Base-by-base conservation (phyloP, 2,888 invertebrate species). In the Drosophila macrospina region DNA sequence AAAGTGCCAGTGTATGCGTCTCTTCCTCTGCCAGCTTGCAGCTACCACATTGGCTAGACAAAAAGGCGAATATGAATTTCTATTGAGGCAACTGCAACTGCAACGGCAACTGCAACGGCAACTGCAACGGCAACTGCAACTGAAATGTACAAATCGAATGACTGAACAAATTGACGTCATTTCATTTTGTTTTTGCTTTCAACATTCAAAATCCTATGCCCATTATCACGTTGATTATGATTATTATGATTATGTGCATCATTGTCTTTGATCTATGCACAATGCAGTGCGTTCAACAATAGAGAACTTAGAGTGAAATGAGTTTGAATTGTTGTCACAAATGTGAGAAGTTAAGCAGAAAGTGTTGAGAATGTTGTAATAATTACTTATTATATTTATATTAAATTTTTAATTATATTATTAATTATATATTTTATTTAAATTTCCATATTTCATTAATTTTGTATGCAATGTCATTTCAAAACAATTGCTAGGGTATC, bases 111-210 rank as follows among this genome's bases (percentile, higher is more conserved):
- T 68, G 74, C 61, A 65, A 63, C 48, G n/a, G 44, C 28, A 36
- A 39, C 57, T 68, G 74, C 61, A 65, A 63, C 48, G n/a, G 44
- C 28, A 36, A 39, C 57, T 68, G 74, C 61, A 65, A 63, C 48
- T 61, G 61, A 69, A 69, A 62, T 69, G 62, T 42, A 37, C 39
- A 32, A 68, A 57, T 41, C 63, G 68, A 68, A 63, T 68, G 63
- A 74, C 28, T 68, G 63, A 60, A 52, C 68, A 70, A 70, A 70
- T 69, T 69, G 62, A 70, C 41, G 51, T 69, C 51, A 56, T 56
- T 69, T 69, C 51, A 56, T 56, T 69, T 62, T 69, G 51, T 28
- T 62, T 56, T 62, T 56, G 36, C 26, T 37, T 47, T 47, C 36
- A 50, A 13, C 10, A 30, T 37, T 28, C n/a, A 2, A 15, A 51